Evolutionary conservation across 2,888 invertebrate genomes (phyloP), one percentile per base, ranked within the genome.

Genomic region (Stenurella melanura): DNA sequence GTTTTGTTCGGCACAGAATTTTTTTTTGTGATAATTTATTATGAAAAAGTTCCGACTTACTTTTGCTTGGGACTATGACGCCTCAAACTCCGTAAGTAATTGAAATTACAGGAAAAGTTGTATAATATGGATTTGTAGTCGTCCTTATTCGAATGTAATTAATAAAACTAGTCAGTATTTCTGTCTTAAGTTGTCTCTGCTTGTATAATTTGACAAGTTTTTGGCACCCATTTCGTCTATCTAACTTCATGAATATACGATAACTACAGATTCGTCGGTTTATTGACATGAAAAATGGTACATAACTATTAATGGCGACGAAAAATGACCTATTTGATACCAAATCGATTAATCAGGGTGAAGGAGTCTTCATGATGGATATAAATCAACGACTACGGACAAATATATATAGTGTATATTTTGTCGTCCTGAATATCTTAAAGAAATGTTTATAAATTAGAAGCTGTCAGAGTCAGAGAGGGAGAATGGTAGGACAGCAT

Each of bases 251-350:
- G 50, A 50, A 50, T 50, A 50, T 15, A 15, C 15, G 42, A 42
- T 50, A 12, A 50, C 50, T 50, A n/a, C 50, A 50, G 50, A 50
- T 12, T n/a, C 50, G 15, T n/a, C 2, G 50, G 12, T n/a, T 15
- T 50, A 7, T 21, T 42, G 64, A 42, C 42, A 42, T 64, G 64
- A 64, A 64, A 42, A 64, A 64, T 64, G 42, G 64, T 9, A 1
- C 42, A 15, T 21, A 50, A 38, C 12, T 64, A 42, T 64, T 42
- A 64, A 64, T 64, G 64, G 64, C 19, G 38, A 42, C 42, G 19
- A n/a, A 42, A 21, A 64, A 64, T 64, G 64, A 64, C 42, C 64
- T 64, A 64, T 64, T 64, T 64, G 64, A 42, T 64, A 30, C 64
- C 12, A 15, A 18, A 42, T 42, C 64, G 18, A 64, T 64, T 64